phyloP scores from a whole-genome alignment of 2,113 vertebrate species.

The Antechinus flavipes region DNA sequence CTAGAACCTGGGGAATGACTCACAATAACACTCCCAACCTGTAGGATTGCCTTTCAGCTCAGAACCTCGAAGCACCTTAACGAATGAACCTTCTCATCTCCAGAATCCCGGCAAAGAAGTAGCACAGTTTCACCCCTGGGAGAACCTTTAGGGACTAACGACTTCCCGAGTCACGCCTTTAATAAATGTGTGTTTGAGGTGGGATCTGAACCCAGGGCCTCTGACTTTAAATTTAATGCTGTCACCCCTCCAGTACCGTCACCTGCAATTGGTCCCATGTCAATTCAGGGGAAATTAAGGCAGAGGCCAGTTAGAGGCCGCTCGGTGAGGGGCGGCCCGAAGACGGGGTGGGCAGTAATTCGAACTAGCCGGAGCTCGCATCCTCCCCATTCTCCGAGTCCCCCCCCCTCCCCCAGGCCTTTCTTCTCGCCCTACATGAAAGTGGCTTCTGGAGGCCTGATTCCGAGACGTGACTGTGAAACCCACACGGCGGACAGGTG shows the following conservation, averaged over 20 bases:
- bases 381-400: conserved; percentile 56
- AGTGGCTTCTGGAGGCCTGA: conserved; percentile 40
- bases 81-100: conserved; percentile 58
- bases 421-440: not conserved
- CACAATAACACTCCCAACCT: not conserved
- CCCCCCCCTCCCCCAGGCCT: not conserved
- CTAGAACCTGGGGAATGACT: not conserved
- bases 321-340: conserved; percentile 4
- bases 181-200: not conserved
- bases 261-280: conserved; percentile 24
- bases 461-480: conserved; percentile 49
- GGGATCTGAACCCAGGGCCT: not conserved
- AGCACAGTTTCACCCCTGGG: too few relatives aligned
- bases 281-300: conserved; percentile 37
- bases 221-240: not conserved
- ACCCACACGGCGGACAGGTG: conserved; percentile 73
- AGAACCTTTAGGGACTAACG: not conserved
- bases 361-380: conserved; percentile 44
- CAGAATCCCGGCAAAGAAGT: conserved; percentile 52
- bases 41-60: conserved; percentile 63
- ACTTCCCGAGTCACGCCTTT: not conserved
- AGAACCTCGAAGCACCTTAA: conserved; percentile 62
- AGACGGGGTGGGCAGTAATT: not conserved
- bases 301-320: conserved; percentile 20
- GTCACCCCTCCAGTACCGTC: not conserved